Percentiles rank a stretch among this genome's conserved stretches.
These are phyloP conservation scores for Cyphomyrmex costatus DNA, from an alignment of 1,140 invertebrate genomes.

Conservation along the genomic window DNA sequence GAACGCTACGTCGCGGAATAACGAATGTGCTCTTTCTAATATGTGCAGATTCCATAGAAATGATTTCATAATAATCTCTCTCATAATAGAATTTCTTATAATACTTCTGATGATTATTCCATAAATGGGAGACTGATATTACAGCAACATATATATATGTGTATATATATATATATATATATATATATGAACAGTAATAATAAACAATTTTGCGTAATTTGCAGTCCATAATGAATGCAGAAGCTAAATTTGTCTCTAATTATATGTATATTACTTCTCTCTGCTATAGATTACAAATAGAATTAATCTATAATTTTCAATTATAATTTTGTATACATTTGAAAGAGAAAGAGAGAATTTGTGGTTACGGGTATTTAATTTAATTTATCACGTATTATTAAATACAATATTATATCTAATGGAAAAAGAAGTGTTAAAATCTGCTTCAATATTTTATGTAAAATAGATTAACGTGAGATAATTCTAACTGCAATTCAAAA, in stretches of 20 bases:
- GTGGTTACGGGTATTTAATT: background rate
- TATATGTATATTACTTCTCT: background rate
- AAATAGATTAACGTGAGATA: constrained; percentile 11
- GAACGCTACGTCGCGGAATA: constrained; percentile 75
- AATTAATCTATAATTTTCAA: constrained; percentile 42
- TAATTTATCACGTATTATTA: background rate
- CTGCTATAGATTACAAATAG: background rate
- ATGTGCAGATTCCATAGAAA: constrained; percentile 36
- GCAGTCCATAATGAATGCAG: background rate
- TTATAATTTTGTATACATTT: background rate
- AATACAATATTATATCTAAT: background rate
- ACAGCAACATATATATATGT: background rate
- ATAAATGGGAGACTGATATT: background rate
- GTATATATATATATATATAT: no score
- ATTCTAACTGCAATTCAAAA: constrained; percentile 37
- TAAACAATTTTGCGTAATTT: background rate
- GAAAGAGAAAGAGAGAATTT: background rate
- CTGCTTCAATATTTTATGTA: background rate
- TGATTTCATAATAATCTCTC: constrained; percentile 62
- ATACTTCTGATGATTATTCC: background rate
- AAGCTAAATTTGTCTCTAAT: background rate
- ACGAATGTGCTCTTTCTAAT: constrained; percentile 64
- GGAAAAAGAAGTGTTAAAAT: background rate
- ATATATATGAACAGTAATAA: background rate
- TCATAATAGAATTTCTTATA: constrained; percentile 52